Evolutionary conservation across 2,113 vertebrate species (phyloP).

Genomic region (Synodontis membranacea): DNA sequence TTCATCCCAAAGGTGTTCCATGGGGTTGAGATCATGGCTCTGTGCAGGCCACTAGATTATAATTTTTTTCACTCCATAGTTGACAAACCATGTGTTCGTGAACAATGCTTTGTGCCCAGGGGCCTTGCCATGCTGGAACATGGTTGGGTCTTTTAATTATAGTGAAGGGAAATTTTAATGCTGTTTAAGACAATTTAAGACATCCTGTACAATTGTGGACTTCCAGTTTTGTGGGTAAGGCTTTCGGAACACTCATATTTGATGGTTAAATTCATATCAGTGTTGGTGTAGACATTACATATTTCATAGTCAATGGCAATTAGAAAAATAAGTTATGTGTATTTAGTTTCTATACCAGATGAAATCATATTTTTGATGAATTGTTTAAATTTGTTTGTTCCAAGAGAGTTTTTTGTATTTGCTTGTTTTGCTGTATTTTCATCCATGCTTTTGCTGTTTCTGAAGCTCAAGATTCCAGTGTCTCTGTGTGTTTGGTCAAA

Average conservation of each 20-base stretch:
- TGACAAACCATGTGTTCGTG: not conserved
- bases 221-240: not conserved
- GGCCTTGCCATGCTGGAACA: not conserved
- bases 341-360: not conserved
- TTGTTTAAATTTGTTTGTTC: not conserved
- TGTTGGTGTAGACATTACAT: not conserved
- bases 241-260: not conserved
- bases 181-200: not conserved
- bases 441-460: not conserved
- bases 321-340: not conserved
- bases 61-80: not conserved
- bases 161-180: not conserved
- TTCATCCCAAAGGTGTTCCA: not conserved
- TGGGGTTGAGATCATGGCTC: not conserved
- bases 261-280: not conserved
- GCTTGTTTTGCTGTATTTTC: constrained; percentile 1
- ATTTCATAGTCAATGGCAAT: not conserved
- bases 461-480: not conserved
- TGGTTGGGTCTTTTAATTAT: not conserved
- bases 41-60: not conserved
- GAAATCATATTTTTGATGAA: not conserved
- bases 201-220: not conserved
- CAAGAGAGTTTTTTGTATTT: not conserved
- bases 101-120: not conserved
- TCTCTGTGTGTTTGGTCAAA: not conserved